These are phyloP conservation scores for Vollenhovia emeryi DNA, from an alignment of 1,140 invertebrate species.

Conservation along the genomic window DNA sequence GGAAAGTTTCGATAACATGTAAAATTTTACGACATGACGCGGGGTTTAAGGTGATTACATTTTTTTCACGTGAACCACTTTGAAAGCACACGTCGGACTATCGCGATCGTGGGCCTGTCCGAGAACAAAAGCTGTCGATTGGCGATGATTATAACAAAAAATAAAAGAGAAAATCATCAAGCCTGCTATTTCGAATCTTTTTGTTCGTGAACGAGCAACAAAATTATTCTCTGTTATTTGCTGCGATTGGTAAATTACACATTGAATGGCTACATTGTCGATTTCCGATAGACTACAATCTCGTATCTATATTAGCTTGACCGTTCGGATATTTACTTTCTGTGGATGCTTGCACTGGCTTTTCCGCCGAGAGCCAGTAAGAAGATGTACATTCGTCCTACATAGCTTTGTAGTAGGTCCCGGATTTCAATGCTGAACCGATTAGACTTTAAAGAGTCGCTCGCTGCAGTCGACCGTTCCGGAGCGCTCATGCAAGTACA, in stretches of 20 bases:
- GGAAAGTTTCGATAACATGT: conserved; percentile 48
- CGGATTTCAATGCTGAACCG: conserved; percentile 50
- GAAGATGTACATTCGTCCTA: conserved; percentile 27
- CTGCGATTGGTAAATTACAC: conserved; percentile 3
- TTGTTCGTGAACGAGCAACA: not conserved
- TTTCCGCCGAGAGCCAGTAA: conserved; percentile 6
- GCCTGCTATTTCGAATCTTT: conserved; percentile 13
- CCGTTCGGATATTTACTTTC: conserved; percentile 48
- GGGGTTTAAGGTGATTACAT: conserved; percentile 6
- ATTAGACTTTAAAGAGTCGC: conserved; percentile 50
- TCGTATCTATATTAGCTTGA: conserved; percentile 35
- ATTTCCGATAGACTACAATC: conserved; percentile 41
- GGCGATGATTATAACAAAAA: not conserved
- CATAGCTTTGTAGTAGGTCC: conserved; percentile 16
- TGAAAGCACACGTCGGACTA: not conserved
- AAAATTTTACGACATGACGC: conserved; percentile 54
- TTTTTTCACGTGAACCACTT: not conserved
- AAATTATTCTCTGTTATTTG: conserved; percentile 27
- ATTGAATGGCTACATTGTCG: not conserved
- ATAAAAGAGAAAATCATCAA: not conserved
- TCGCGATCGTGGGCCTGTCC: not conserved
- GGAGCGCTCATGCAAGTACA: conserved; percentile 29
- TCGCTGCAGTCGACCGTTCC: conserved; percentile 18
- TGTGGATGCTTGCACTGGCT: conserved; percentile 4
- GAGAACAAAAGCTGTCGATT: not conserved